Conservation (phyloP, 2,113 vertebrate genomes). For the Glareola pratincola region DNA sequence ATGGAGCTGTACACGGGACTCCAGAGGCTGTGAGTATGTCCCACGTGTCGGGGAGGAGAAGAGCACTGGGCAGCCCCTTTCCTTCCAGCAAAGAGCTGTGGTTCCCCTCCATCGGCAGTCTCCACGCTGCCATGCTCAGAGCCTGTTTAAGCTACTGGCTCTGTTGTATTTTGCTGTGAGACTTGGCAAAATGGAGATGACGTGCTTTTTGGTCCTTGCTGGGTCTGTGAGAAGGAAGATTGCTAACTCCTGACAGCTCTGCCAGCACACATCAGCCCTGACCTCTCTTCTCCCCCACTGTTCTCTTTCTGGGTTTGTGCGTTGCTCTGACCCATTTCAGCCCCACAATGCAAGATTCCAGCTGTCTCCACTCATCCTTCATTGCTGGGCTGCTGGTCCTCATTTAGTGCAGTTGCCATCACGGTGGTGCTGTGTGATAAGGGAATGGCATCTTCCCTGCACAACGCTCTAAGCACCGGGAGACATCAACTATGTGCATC, state of each 20-base stretch:
- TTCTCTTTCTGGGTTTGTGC: not conserved
- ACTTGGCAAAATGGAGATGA: not conserved
- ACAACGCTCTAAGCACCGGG: accelerated
- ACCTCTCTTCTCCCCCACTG: not conserved
- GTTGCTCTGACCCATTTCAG: conserved; percentile 32
- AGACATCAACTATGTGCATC: not conserved
- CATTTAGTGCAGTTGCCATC: not conserved
- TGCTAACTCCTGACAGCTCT: conserved; percentile 9
- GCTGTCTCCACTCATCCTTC: not conserved
- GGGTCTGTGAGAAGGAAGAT: not conserved
- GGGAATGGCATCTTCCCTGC: not conserved
- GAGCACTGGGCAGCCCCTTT: not conserved
- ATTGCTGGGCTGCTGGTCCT: not conserved
- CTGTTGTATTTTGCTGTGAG: not conserved
- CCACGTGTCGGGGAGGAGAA: accelerated
- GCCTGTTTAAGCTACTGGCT: not conserved
- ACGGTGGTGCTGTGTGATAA: not conserved
- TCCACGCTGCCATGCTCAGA: accelerated
- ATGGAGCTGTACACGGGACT: conserved; percentile 98
- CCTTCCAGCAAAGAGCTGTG: not conserved
- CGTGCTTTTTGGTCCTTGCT: not conserved
- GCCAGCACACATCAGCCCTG: not conserved
- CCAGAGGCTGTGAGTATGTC: conserved; percentile 91
- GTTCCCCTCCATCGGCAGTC: not conserved
- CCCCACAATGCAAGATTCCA: not conserved